phyloP scores from a whole-genome alignment of 2,797 vertebrate genomes.

The Apogon hyalosoma region DNA sequence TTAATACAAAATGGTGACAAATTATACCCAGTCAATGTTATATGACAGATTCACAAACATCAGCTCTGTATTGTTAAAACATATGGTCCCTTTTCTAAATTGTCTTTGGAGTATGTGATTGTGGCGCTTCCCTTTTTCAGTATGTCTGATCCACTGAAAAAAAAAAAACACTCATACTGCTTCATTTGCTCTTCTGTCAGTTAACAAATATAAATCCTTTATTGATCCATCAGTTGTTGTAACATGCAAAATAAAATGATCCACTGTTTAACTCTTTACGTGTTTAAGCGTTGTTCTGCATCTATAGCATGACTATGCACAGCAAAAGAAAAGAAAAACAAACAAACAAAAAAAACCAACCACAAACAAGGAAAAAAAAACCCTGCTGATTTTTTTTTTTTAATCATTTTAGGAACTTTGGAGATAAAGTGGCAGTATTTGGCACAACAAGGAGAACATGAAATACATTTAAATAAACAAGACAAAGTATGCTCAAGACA shows the following conservation, averaged over 20 bases:
- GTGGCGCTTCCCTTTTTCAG: slow-evolving; percentile 41
- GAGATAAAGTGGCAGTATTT: slow-evolving; percentile 51
- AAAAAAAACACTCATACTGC: slow-evolving; percentile 20
- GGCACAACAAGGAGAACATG: slow-evolving; percentile 68
- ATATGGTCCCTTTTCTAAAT: slow-evolving; percentile 39
- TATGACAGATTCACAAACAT: slow-evolving; percentile 14
- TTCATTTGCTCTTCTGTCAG: slow-evolving; percentile 55
- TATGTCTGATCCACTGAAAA: slow-evolving; percentile 36
- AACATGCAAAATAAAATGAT: slow-evolving; percentile 79
- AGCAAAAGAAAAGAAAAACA: slow-evolving; percentile 37
- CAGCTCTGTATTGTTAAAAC: slow-evolving; percentile 36
- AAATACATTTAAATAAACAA: slow-evolving; percentile 53
- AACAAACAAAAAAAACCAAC: slow-evolving; percentile 56
- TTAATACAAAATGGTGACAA: slow-evolving; percentile 23
- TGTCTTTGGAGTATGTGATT: slow-evolving; percentile 54
- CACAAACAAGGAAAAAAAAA: neutral
- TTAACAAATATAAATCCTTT: slow-evolving; percentile 79
- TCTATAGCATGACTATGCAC: slow-evolving; percentile 32
- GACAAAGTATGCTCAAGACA: slow-evolving; percentile 47
- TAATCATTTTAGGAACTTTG: slow-evolving; percentile 34
- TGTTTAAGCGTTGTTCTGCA: slow-evolving; percentile 28
- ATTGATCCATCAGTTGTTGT: slow-evolving; percentile 67
- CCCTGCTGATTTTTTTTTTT: neutral
- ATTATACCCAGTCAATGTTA: slow-evolving; percentile 25
- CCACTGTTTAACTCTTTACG: slow-evolving; percentile 48